Evolutionary conservation across 37 sponge, comb jelly and placozoan species (phyloP).

Genomic region (Geodia barretti): DNA sequence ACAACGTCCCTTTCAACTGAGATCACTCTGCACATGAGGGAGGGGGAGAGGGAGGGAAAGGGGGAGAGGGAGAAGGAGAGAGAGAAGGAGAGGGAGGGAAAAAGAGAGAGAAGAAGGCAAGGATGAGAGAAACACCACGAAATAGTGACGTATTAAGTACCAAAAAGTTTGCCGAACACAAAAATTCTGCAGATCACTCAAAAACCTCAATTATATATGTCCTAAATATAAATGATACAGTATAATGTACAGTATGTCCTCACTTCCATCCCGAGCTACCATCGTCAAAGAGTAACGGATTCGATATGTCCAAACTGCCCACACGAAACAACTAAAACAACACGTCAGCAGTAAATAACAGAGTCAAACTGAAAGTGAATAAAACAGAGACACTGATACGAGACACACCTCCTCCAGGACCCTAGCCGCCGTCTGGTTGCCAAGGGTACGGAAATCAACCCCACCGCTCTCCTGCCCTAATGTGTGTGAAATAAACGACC

Average conservation of each 20-base stretch:
- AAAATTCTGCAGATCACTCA: too few relatives aligned
- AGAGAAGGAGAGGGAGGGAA: not conserved
- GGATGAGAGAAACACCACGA: constrained; percentile 2
- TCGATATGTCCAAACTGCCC: constrained; percentile 30
- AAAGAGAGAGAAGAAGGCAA: too few relatives aligned
- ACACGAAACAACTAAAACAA: constrained; percentile 47
- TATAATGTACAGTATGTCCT: too few relatives aligned
- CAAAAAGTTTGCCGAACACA: not conserved
- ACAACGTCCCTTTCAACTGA: constrained; percentile 67
- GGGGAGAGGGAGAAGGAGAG: not conserved
- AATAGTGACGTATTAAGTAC: not conserved
- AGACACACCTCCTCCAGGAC: constrained; percentile 70
- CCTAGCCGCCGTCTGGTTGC: constrained; percentile 74
- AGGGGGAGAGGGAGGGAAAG: not conserved
- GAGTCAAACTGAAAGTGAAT: not conserved
- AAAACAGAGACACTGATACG: not conserved
- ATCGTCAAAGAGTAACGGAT: constrained; percentile 45
- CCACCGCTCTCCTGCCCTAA: constrained; percentile 35
- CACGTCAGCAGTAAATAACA: not conserved
- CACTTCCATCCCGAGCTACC: constrained; percentile 72
- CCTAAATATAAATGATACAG: too few relatives aligned
- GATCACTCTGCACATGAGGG: too few relatives aligned
- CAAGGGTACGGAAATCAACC: constrained; percentile 77
- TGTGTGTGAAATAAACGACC: too few relatives aligned
- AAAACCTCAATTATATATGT: too few relatives aligned